Conservation (phyloP, 2,797 vertebrate genomes). For the Hafferia zeledoni region DNA sequence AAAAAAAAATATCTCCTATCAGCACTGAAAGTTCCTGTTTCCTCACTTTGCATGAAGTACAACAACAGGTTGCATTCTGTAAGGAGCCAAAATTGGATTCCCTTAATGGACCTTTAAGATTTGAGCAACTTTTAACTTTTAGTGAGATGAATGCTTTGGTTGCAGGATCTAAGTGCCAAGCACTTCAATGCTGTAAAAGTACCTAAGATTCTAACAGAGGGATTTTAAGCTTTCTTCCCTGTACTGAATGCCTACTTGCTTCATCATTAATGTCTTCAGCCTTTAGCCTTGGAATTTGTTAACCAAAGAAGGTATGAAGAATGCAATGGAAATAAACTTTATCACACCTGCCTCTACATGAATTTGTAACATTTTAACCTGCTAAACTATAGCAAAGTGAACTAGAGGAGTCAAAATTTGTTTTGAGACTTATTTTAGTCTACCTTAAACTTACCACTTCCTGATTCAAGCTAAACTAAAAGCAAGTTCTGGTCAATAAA, state of each 20-base stretch:
- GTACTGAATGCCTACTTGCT: background rate
- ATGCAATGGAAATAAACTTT: background rate
- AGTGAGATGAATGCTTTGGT: background rate
- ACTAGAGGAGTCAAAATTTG: background rate
- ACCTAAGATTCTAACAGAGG: background rate
- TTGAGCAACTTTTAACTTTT: background rate
- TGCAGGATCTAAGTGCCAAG: background rate
- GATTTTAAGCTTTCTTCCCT: background rate
- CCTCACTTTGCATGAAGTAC: background rate
- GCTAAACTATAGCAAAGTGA: background rate
- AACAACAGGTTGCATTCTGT: background rate
- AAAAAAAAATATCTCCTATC: background rate
- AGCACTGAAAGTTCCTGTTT: background rate
- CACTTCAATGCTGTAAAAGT: background rate
- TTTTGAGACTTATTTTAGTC: background rate
- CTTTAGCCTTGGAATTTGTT: background rate
- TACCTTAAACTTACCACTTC: background rate
- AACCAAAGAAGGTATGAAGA: background rate
- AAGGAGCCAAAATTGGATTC: background rate
- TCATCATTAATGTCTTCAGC: background rate
- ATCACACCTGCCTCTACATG: background rate
- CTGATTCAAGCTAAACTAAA: background rate
- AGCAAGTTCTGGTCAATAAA: background rate
- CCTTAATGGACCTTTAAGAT: background rate
- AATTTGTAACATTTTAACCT: background rate